These are phyloP conservation scores for Austrolebias charrua DNA, from an alignment of 2,797 vertebrate genomes.

Conservation along the genomic window DNA sequence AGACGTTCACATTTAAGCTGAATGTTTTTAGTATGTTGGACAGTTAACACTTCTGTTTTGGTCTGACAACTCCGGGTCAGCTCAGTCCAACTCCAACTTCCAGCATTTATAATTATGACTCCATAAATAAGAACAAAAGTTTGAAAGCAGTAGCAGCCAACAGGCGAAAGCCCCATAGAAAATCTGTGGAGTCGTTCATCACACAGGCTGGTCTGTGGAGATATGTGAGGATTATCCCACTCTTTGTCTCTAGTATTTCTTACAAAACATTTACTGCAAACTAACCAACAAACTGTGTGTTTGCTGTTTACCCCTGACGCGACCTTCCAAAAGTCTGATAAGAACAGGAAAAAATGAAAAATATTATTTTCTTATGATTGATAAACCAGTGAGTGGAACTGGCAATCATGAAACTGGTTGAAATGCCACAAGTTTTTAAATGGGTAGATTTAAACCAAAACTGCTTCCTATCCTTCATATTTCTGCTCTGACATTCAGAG, in stretches of 20 bases:
- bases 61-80: too few relatives aligned
- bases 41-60: too few relatives aligned
- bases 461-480: neutral
- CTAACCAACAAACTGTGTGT: conserved; percentile 18
- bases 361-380: too few relatives aligned
- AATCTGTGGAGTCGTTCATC: conserved; percentile 51
- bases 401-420: too few relatives aligned
- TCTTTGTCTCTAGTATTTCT: conserved; percentile 16
- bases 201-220: conserved; percentile 52
- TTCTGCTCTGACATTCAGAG: neutral
- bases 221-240: conserved; percentile 64
- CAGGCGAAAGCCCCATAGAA: conserved; percentile 39
- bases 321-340: conserved; percentile 5
- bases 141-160: conserved; percentile 22
- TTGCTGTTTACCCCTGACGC: neutral
- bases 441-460: neutral
- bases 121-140: conserved; percentile 34
- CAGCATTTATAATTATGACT: conserved; percentile 40
- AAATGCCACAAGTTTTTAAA: too few relatives aligned
- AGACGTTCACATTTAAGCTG: too few relatives aligned
- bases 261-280: conserved; percentile 14
- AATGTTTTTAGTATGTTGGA: too few relatives aligned
- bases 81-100: conserved; percentile 38
- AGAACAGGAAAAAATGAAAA: conserved; percentile 1
- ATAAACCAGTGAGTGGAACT: too few relatives aligned